A percentile compares a stretch with the other conserved stretches of the same genome.
Evolutionary conservation across 2,888 invertebrate genomes (phyloP).

Genomic region (Sarcophaga carnaria): DNA sequence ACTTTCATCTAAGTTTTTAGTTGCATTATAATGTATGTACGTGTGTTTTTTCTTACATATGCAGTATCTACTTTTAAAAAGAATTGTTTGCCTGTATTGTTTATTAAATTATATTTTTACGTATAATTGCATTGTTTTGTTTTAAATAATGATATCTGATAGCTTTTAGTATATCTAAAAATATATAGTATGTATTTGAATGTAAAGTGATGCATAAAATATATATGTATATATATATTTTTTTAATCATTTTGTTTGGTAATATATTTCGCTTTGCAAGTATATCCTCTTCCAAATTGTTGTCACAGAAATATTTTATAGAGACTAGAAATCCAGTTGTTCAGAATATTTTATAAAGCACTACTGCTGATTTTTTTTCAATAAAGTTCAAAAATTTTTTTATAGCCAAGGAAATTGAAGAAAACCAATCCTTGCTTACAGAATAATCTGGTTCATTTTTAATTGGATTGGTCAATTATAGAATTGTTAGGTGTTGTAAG

Average conservation of each 20-base stretch:
- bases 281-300: neutral
- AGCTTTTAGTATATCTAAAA: slow-evolving; percentile 15
- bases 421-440: too few species aligned
- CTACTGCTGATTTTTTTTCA: too few species aligned
- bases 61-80: slow-evolving; percentile 10
- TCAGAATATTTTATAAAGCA: too few species aligned
- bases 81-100: neutral
- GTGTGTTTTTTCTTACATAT: neutral
- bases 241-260: neutral
- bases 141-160: slow-evolving; percentile 12
- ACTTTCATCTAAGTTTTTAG: neutral
- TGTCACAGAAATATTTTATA: too few species aligned
- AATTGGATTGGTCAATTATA: too few species aligned
- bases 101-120: slow-evolving; percentile 22
- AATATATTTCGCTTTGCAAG: neutral
- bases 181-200: slow-evolving; percentile 3
- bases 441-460: too few species aligned
- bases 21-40: slow-evolving; percentile 3
- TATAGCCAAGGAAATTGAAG: too few species aligned
- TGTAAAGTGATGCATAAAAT: slow-evolving; percentile 39
- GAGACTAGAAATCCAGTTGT: neutral
- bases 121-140: slow-evolving; percentile 11
- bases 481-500: too few species aligned
- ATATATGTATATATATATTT: slow-evolving; percentile 17
- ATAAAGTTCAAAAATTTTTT: too few species aligned